These are phyloP conservation scores for Drosophila littoralis DNA, from an alignment of 1,140 invertebrate genomes.

Conservation along the genomic window DNA sequence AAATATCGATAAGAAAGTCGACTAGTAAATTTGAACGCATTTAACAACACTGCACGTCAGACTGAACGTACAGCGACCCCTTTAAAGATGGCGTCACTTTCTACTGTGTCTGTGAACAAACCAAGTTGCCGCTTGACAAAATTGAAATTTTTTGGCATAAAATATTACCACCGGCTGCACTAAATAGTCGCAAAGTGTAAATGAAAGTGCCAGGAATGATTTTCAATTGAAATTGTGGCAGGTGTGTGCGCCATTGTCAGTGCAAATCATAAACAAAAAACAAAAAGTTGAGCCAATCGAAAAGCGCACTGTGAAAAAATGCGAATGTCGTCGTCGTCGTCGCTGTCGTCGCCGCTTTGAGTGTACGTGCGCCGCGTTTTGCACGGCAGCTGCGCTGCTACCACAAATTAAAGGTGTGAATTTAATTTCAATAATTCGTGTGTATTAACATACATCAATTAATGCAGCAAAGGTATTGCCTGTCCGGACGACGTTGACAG, in stretches of 20 bases:
- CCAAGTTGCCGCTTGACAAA: constrained; percentile 72
- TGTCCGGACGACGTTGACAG: constrained; percentile 16
- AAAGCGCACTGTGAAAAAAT: constrained; percentile 62
- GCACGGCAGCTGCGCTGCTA: constrained; percentile 62
- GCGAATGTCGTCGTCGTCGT: constrained; percentile 60
- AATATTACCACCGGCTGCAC: constrained; percentile 55
- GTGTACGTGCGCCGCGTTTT: constrained; percentile 65
- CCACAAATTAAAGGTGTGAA: constrained; percentile 59
- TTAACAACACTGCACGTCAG: constrained; percentile 46
- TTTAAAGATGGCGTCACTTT: constrained; percentile 79
- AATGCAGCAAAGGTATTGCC: constrained; percentile 20
- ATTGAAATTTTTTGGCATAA: constrained; percentile 67
- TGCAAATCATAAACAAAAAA: constrained; percentile 47
- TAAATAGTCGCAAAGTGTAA: constrained; percentile 67
- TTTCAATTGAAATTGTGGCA: constrained; percentile 59
- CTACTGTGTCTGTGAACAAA: constrained; percentile 70
- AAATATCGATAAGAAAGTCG: neutral
- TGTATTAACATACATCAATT: constrained; percentile 23
- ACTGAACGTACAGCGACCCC: constrained; percentile 50
- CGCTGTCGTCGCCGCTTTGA: constrained; percentile 46
- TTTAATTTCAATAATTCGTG: constrained; percentile 41
- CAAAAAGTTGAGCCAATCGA: constrained; percentile 30
- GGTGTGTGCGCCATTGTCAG: constrained; percentile 50
- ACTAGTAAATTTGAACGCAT: neutral
- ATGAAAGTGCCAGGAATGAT: constrained; percentile 55